phyloP scores from a whole-genome alignment of 1,140 invertebrate species.

The Pseudomyrmex concolor region DNA sequence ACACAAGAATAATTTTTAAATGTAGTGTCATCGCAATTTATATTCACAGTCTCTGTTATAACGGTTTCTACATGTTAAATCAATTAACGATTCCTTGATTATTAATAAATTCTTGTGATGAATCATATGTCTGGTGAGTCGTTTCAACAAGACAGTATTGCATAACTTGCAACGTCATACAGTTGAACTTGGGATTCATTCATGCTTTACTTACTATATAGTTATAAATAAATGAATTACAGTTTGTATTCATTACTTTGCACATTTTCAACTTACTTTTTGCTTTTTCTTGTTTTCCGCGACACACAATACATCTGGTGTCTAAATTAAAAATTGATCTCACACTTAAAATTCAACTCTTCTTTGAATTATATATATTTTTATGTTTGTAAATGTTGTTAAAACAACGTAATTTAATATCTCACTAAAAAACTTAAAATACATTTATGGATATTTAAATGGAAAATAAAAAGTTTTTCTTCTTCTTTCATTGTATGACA shows the following conservation, averaged over 20 bases:
- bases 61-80: neutral
- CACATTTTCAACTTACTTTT: conserved; percentile 49
- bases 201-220: neutral
- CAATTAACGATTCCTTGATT: neutral
- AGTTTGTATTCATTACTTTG: conserved; percentile 32
- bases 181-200: conserved; percentile 17
- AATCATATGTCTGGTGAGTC: neutral
- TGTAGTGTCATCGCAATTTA: conserved; percentile 5
- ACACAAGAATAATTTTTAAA: conserved; percentile 9
- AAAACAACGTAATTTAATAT: too few species aligned
- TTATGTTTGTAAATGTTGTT: neutral
- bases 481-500: too few species aligned
- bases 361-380: neutral
- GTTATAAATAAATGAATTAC: neutral
- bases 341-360: neutral
- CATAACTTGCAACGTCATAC: neutral
- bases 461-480: too few species aligned
- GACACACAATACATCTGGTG: neutral
- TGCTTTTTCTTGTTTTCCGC: conserved; percentile 9
- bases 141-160: neutral
- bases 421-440: too few species aligned
- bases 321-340: neutral
- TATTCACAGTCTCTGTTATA: neutral
- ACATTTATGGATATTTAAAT: too few species aligned
- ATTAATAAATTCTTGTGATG: neutral